Evolutionary conservation across 2,797 vertebrate species (phyloP).

Genomic region (Balearica regulorum): DNA sequence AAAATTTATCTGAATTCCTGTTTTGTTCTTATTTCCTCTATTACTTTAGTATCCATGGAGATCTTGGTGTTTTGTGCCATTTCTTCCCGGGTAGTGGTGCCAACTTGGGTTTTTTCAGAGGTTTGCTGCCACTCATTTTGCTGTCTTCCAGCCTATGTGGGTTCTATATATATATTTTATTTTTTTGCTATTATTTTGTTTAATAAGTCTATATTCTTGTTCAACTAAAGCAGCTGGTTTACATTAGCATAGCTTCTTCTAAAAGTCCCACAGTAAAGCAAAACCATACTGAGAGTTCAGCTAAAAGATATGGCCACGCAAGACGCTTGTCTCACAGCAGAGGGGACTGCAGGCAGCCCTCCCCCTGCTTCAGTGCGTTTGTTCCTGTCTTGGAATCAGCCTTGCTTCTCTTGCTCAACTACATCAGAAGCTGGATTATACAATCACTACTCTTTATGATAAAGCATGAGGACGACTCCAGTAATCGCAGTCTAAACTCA

Average conservation of each 20-base stretch:
- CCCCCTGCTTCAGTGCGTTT: fast-evolving
- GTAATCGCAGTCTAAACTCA: neutral
- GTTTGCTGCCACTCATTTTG: neutral
- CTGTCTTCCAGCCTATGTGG: neutral
- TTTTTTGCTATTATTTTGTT: neutral
- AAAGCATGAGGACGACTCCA: neutral
- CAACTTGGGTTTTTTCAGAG: neutral
- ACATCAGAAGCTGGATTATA: neutral
- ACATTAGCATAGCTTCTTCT: neutral
- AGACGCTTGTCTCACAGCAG: neutral
- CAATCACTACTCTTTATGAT: neutral
- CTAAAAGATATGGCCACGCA: fast-evolving
- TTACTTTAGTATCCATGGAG: neutral
- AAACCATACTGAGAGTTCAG: neutral
- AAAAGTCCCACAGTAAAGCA: neutral
- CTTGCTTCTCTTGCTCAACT: neutral
- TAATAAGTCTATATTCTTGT: neutral
- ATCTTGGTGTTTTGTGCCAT: neutral
- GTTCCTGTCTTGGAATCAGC: neutral
- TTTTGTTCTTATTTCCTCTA: neutral
- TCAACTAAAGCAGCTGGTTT: neutral
- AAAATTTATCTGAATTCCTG: neutral
- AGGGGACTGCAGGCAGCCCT: neutral
- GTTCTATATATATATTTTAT: neutral
- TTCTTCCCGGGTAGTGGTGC: neutral